Conservation (phyloP, 23 tunicate genomes). For the Trididemnum miniatum region DNA sequence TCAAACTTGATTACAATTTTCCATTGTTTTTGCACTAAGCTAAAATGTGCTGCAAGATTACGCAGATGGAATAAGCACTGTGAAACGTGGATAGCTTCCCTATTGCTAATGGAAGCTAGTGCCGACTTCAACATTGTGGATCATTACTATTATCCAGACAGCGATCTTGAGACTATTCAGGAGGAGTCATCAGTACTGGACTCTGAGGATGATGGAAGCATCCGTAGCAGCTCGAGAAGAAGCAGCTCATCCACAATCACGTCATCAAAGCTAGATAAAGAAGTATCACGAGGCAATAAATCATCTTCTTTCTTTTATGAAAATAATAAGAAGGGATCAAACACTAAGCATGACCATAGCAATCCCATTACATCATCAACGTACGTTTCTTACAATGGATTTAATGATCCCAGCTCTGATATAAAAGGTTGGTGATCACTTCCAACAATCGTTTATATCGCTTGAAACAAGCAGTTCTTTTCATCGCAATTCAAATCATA, state of each 20-base stretch:
- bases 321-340: neutral
- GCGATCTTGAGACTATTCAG: conserved; percentile 88
- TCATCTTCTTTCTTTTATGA: too few relatives aligned
- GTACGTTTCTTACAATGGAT: neutral
- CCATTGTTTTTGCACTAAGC: too few relatives aligned
- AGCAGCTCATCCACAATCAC: conserved; percentile 3
- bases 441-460: too few relatives aligned
- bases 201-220: conserved; percentile 62
- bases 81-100: too few relatives aligned
- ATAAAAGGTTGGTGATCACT: too few relatives aligned
- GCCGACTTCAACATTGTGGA: conserved; percentile 28
- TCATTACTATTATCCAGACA: conserved; percentile 81
- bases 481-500: too few relatives aligned
- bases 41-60: too few relatives aligned
- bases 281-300: neutral
- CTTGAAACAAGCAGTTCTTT: too few relatives aligned
- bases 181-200: conserved; percentile 92
- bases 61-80: too few relatives aligned
- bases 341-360: neutral
- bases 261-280: neutral
- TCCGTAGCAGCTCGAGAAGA: neutral
- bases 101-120: conserved; percentile 16
- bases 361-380: neutral
- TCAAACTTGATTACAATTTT: too few relatives aligned
- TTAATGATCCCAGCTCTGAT: neutral